Evolutionary conservation across 2,888 invertebrate genomes (phyloP), one percentile per base, ranked within the genome.

Genomic region (Blastobasis adustella): DNA sequence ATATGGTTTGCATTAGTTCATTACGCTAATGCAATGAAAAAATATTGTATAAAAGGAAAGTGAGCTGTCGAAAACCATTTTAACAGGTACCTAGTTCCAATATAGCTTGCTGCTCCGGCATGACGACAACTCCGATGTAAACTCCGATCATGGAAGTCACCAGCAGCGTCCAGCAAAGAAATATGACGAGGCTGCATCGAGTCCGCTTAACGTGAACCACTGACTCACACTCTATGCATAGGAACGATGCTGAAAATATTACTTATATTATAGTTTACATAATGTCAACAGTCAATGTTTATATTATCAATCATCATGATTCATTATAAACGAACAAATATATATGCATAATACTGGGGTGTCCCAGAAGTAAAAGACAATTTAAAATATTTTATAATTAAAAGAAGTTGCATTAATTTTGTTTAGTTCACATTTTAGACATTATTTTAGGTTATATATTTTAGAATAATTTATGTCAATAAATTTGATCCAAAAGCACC

Each of bases 141-240:
- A 54, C 10, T 41, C 51, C 38, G 46, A 58, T 45, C 37, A 40
- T 47, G 38, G 51, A 44, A 4, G 49, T 48, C 37, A 55, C 48
- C 5, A 58, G 6, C 9, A 54, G 45, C 6, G 54, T 47, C 56
- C 56, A 58, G 49, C 56, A 58, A 6, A 55, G 48, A 48, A 51
- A 57, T 10, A 58, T 51, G 5, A 54, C 55, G 37, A 57, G 49
- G 49, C 56, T 54, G 50, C 54, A 55, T 7, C 58, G 55, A 5
- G 53, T 46, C 8, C 48, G 43, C 39, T 48, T 50, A n/a, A 41
- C 42, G 23, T 40, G 52, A 7, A 46, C 45, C 45, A 42, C 38
- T 23, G 54, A 53, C 41, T 51, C 51, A 41, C 54, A 47, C 45
- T 52, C 49, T 42, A 58, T 44, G 48, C 55, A 50, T 42, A 58